Evolutionary conservation across 2,797 vertebrate species (phyloP), one percentile per base, ranked within the genome.

Genomic region (Sebastes baramenuke): DNA sequence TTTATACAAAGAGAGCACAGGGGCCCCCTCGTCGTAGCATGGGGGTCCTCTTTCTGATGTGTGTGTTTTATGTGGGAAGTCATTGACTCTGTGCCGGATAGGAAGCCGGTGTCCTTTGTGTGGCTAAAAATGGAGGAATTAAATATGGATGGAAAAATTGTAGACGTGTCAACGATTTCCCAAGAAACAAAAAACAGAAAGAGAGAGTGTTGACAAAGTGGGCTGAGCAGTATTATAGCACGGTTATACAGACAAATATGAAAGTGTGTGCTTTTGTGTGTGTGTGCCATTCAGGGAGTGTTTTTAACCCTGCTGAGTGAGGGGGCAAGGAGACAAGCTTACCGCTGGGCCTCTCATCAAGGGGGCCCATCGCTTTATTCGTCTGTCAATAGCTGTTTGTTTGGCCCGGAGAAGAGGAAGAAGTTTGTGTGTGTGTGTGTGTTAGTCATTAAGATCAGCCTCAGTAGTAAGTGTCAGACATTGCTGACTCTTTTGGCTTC

Each of bases 1-100:
- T 95, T 95, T 94, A 94, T 93, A 92, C 94, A 93, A 92, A 92
- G 89, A 90, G 78, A 80, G 83, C 65, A 65, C 60, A 73, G 76
- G 88, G 42, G 42, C 16, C 89, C 92, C 86, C 87, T 81, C 61
- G 75, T 82, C 42, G 24, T 83, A 84, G 75, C 85, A 87, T 64
- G 85, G 85, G 85, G 89, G 92, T 90, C 87, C 82, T 46, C 79
- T 84, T 79, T 93, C 85, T 91, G 86, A 92, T 92, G 77, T 92
- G 83, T n/a, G 52, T 91, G 86, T 87, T 93, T 90, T 86, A 91
- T 89, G 88, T 91, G 87, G 77, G 82, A 90, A 92, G 85, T 87
- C 90, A 81, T 82, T 79, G 88, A 89, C 88, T 92, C 76, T 59
- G 66, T 36, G 8, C 60, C 22, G 76, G 80, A 85, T 71, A 82